phyloP scores from a whole-genome alignment of 2,888 invertebrate genomes.

The Corbicula japonica region DNA sequence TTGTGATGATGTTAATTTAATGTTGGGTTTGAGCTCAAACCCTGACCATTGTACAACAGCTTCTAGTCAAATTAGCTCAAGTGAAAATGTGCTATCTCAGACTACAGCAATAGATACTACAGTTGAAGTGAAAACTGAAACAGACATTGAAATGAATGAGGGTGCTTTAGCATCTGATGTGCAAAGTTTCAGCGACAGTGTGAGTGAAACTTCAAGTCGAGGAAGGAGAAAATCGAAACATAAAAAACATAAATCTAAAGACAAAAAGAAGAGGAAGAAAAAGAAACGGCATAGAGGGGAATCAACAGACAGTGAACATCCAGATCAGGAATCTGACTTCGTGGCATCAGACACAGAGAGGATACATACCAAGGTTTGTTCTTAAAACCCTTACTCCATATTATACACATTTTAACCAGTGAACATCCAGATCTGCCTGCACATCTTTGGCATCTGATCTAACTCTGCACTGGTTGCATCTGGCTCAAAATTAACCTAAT shows the following conservation, averaged over 20 bases:
- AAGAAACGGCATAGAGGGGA: slow-evolving; percentile 23
- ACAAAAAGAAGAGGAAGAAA: slow-evolving; percentile 29
- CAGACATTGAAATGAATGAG: not conserved
- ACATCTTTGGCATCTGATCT: too few relatives aligned
- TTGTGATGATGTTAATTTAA: not conserved
- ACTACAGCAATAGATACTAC: not conserved
- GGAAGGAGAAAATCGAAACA: slow-evolving; percentile 41
- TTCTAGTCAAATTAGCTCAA: not conserved
- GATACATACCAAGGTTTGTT: too few relatives aligned
- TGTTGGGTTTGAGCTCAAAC: not conserved
- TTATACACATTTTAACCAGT: too few relatives aligned
- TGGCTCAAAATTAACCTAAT: too few relatives aligned
- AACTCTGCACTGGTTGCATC: too few relatives aligned
- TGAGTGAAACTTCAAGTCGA: slow-evolving; percentile 32
- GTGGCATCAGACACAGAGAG: too few relatives aligned
- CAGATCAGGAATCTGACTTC: too few relatives aligned
- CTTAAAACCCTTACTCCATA: too few relatives aligned
- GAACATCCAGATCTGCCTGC: too few relatives aligned
- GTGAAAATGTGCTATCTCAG: not conserved
- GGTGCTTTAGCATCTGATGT: slow-evolving; percentile 19
- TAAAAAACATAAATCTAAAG: slow-evolving; percentile 30
- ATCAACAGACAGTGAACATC: too few relatives aligned
- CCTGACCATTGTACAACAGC: not conserved
- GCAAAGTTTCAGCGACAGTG: slow-evolving; percentile 19
- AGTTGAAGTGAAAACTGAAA: slow-evolving; percentile 18